Base-by-base conservation (phyloP, 37 sponge, comb jelly and placozoan genomes). In the Sycon ciliatum region DNA sequence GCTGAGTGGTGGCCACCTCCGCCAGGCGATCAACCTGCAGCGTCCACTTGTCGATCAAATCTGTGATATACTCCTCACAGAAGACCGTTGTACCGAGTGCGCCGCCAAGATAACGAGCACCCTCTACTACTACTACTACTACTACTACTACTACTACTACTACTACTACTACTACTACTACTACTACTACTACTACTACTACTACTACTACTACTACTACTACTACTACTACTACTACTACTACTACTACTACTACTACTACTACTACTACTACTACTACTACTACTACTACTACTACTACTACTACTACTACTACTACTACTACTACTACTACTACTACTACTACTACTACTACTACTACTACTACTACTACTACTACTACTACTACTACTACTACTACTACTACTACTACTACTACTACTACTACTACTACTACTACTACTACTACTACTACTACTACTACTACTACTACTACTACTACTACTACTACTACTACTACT, bases 91-190 rank as follows among this genome's bases (percentile, higher is more conserved):
- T n/a, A n/a, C n/a, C n/a, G n/a, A n/a, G n/a, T n/a, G n/a, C n/a
- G n/a, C n/a, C n/a, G n/a, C n/a, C n/a, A n/a, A n/a, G n/a, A n/a
- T n/a, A n/a, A n/a, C n/a, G n/a, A n/a, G n/a, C n/a, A n/a, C n/a
- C n/a, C n/a, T n/a, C n/a, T 46, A 46, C 53, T 46, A 46, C 53
- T 46, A 46, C 53, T 46, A 46, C 53, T 46, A 46, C 53, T 46
- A 46, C 53, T 46, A 46, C 53, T 46, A 46, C 53, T 46, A 46
- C 53, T 46, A 46, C 53, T 46, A 46, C 53, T 46, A 46, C 53
- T 46, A 46, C 53, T 46, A 46, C 53, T 46, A 46, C 53, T 46
- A 46, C 53, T 46, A 46, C 53, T 46, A 46, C 53, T 46, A 46
- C 53, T 46, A 46, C 53, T 46, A 46, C 53, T 46, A 46, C 53